A percentile compares a stretch with the other conserved stretches of the same genome.
Evolutionary conservation across 2,113 vertebrate species (phyloP).

Genomic region (Mixornis gularis): DNA sequence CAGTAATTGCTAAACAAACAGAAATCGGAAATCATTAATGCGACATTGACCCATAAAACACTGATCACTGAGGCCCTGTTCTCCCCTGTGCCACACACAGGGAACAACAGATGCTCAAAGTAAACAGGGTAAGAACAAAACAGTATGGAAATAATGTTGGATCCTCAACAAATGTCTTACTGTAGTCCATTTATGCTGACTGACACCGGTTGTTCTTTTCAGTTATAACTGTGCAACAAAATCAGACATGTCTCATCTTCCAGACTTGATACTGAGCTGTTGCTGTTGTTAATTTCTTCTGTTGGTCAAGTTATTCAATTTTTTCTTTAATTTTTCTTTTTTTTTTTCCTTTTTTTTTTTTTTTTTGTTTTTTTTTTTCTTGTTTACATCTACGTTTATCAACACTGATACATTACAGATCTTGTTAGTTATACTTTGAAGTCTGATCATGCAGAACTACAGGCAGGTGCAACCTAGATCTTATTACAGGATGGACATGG

Average conservation of each 20-base stretch:
- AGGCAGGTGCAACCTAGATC: conserved; percentile 81
- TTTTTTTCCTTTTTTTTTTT: not conserved
- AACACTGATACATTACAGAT: conserved; percentile 63
- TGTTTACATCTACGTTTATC: conserved; percentile 47
- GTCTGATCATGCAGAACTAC: conserved; percentile 86
- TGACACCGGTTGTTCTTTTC: conserved; percentile 2
- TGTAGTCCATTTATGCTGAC: conserved; percentile 21
- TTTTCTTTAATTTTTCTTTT: not conserved
- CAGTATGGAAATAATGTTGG: not conserved
- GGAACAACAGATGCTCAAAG: conserved; percentile 3
- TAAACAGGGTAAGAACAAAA: conserved; percentile 12
- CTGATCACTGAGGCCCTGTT: not conserved
- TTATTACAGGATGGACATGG: conserved; percentile 75
- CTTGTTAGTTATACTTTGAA: conserved; percentile 58
- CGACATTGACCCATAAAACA: conserved; percentile 19
- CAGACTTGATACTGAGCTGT: conserved; percentile 11
- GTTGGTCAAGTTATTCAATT: not conserved
- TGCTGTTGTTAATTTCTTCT: conserved; percentile 15
- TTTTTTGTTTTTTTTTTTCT: not conserved
- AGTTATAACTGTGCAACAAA: conserved; percentile 21
- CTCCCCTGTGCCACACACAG: not conserved
- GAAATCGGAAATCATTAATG: conserved; percentile 53
- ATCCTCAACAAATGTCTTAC: conserved; percentile 35
- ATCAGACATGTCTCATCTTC: conserved; percentile 26
- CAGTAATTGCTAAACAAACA: conserved; percentile 61